phyloP scores from a whole-genome alignment of 2,888 invertebrate genomes.

The Ligdia adustata region DNA sequence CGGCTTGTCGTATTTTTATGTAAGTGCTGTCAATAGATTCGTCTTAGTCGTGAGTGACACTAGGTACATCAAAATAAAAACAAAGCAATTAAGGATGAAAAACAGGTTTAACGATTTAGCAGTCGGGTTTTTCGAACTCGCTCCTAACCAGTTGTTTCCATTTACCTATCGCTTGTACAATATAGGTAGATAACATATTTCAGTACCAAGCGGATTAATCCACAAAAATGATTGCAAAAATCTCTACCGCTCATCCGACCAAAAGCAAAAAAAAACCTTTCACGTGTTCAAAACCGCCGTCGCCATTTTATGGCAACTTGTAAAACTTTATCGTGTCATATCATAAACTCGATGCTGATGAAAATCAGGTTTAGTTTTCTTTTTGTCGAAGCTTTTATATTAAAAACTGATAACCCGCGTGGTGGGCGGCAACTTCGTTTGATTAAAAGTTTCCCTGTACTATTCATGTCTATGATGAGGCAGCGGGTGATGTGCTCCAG shows the following conservation, averaged over 20 bases:
- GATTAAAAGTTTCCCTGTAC: constrained; percentile 32
- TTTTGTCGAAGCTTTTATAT: constrained; percentile 32
- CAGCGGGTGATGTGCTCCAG: constrained; percentile 5
- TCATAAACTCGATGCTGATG: constrained; percentile 21
- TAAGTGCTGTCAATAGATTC: too few relatives aligned
- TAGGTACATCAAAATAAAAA: too few relatives aligned
- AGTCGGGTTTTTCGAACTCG: too few relatives aligned
- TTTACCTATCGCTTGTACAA: too few relatives aligned
- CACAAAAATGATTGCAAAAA: not conserved
- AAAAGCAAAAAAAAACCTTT: constrained; percentile 6
- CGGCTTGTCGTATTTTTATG: too few relatives aligned
- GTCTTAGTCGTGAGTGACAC: too few relatives aligned
- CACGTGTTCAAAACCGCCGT: not conserved
- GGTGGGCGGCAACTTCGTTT: constrained; percentile 27
- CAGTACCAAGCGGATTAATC: too few relatives aligned
- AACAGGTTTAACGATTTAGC: too few relatives aligned
- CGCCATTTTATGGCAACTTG: constrained; percentile 15
- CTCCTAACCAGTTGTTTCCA: too few relatives aligned
- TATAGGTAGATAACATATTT: too few relatives aligned
- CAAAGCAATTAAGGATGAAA: too few relatives aligned
- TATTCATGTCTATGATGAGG: constrained; percentile 22
- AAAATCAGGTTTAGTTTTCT: constrained; percentile 17
- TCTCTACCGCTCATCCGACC: not conserved
- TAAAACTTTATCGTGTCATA: constrained; percentile 20
- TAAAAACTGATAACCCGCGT: constrained; percentile 31